These are phyloP conservation scores for Falco berigora DNA, from an alignment of 2,797 vertebrate species.

Conservation along the genomic window DNA sequence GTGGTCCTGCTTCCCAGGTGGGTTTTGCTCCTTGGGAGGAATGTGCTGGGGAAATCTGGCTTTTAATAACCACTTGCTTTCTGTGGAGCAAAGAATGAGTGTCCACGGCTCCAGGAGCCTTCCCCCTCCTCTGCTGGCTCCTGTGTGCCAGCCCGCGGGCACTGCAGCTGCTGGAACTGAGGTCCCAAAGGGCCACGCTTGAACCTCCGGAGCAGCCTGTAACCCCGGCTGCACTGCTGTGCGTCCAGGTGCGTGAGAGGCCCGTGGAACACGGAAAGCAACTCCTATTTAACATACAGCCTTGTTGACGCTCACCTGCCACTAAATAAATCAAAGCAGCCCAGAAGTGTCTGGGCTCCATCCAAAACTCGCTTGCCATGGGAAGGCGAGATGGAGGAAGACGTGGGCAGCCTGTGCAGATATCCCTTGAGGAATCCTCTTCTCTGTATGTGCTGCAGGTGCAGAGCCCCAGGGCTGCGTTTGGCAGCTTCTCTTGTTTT, in stretches of 20 bases:
- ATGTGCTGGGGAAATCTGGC: background rate
- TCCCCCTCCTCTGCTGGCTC: background rate
- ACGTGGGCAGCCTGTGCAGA: background rate
- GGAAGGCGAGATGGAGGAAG: background rate
- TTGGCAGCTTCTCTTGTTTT: background rate
- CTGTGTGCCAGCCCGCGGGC: background rate
- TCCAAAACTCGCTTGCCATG: background rate
- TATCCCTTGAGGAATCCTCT: background rate
- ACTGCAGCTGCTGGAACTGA: background rate
- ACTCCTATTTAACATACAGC: background rate
- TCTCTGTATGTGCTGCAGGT: background rate
- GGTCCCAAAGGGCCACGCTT: background rate
- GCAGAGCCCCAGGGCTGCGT: background rate
- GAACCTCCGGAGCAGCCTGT: background rate
- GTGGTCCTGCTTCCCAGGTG: background rate
- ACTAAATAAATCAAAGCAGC: background rate
- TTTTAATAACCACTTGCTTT: background rate
- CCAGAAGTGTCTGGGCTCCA: background rate
- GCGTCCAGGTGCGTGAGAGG: background rate
- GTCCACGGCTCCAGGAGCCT: background rate
- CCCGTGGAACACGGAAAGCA: background rate
- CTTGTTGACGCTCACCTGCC: background rate
- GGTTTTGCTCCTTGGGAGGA: background rate
- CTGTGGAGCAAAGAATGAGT: background rate
- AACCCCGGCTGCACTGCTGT: background rate